Evolutionary conservation across 2,888 invertebrate species (phyloP).

Genomic region (Sinohyriopsis cumingii): DNA sequence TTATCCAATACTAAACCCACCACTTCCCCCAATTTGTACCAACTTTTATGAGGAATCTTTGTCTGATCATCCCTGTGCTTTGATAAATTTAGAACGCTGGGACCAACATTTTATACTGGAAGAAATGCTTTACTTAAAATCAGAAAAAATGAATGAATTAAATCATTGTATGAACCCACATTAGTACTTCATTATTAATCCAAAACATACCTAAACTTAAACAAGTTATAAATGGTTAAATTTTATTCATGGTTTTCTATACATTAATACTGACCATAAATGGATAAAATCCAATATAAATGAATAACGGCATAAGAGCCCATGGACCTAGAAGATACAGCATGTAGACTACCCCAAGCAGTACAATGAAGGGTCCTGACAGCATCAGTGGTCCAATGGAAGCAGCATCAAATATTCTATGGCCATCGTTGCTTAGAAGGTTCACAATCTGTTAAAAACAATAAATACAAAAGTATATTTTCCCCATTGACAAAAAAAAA

Average conservation of each 20-base stretch:
- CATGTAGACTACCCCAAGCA: constrained; percentile 74
- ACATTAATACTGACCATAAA: constrained; percentile 73
- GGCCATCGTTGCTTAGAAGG: constrained; percentile 76
- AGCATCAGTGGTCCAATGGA: constrained; percentile 75
- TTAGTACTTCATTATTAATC: too few relatives aligned
- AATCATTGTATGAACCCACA: too few relatives aligned
- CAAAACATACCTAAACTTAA: background rate
- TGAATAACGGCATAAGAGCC: constrained; percentile 74
- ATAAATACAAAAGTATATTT: background rate
- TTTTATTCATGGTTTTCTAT: background rate
- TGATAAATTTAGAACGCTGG: too few relatives aligned
- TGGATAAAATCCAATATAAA: constrained; percentile 75
- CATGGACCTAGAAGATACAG: constrained; percentile 75
- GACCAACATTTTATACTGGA: too few relatives aligned
- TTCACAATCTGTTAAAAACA: constrained; percentile 74
- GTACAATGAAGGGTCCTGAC: constrained; percentile 75
- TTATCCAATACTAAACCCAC: too few relatives aligned
- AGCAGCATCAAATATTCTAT: constrained; percentile 75
- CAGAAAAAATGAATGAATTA: too few relatives aligned
- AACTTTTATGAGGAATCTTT: too few relatives aligned
- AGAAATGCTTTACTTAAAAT: too few relatives aligned
- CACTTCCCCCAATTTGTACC: too few relatives aligned
- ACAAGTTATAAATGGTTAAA: background rate
- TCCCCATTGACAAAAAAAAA: background rate
- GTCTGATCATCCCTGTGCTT: too few relatives aligned